Base-by-base conservation (phyloP, 1,140 invertebrate genomes). In the Zaprionus lachaisei region DNA sequence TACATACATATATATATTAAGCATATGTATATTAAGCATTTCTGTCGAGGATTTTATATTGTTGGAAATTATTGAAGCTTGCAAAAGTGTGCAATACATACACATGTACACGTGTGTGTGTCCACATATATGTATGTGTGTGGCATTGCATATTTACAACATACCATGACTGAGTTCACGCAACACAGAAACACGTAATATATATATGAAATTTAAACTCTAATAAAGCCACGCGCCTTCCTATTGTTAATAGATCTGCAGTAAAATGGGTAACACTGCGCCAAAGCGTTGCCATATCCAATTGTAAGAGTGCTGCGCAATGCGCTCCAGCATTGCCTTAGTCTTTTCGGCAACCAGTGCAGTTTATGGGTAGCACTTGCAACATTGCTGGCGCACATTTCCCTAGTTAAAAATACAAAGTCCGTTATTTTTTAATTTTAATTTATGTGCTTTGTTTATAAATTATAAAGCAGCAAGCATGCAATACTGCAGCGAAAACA, bases 21-120 rank as follows among this genome's bases (percentile, higher is more conserved):
- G 2, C 26, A 37, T 56, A 44, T 67, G 20, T 67, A 67, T 47
- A 26, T 57, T 7, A n/a, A n/a, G n/a, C 41, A 44, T 11, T 44
- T n/a, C 5, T 7, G 41, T 44, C 0, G 6, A 44, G 41, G 41
- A n/a, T 44, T 7, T 17, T 47, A n/a, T 9, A 56, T 17, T 22
- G 4, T 49, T 49, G 12, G 17, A 51, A 20, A 20, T 51, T 24
- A 20, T 51, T 24, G 47, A 24, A 14, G 47, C 4, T 22, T 14
- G 20, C 20, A 22, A 51, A 14, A 14, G 20, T 22, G 20, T 24
- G 47, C 47, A 24, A 51, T 47, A n/a, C 41, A 47, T 17, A 47
- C 41, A 47, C 41, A 47, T 47, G 47, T 51, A 20, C 47, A 22
- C 6, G 6, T 17, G 12, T 51, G 20, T 51, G 11, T 24, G 47